Percentiles rank a stretch among this genome's conserved stretches.
Evolutionary conservation across 2,888 invertebrate species (phyloP).

Genomic region (Eumerus sabulonum): DNA sequence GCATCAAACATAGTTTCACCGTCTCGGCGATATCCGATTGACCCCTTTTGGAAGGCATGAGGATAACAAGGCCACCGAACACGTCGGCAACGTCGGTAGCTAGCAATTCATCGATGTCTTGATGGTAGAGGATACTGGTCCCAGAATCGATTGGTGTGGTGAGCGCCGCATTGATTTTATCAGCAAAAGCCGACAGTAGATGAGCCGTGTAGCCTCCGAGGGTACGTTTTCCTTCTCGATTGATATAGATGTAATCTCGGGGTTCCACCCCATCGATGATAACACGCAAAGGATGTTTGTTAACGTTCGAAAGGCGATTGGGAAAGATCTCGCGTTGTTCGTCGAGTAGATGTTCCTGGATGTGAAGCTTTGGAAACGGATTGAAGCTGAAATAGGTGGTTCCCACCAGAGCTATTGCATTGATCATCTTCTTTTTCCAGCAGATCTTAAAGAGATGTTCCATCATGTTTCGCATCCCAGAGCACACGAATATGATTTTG

Average conservation of each 20-base stretch:
- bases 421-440: constrained; percentile 33
- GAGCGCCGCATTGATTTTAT: constrained; percentile 20
- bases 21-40: constrained; percentile 23
- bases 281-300: constrained; percentile 21
- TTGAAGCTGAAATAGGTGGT: constrained; percentile 25
- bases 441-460: not conserved
- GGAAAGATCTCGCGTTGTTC: constrained; percentile 22
- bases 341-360: not conserved
- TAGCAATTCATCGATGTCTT: constrained; percentile 16
- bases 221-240: constrained; percentile 7
- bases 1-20: constrained; percentile 29
- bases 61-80: constrained; percentile 26
- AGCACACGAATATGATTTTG: constrained; percentile 17
- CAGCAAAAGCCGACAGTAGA: not conserved
- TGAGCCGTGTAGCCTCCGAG: not conserved
- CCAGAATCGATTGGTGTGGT: not conserved
- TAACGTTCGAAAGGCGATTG: constrained; percentile 24
- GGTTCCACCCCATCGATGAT: constrained; percentile 34
- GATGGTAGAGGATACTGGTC: constrained; percentile 14
- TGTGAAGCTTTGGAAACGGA: constrained; percentile 19
- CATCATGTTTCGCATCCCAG: constrained; percentile 1
- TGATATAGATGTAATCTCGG: constrained; percentile 21
- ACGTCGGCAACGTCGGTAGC: constrained; percentile 17
- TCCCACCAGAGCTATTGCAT: constrained; percentile 20
- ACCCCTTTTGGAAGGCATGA: constrained; percentile 11